Conservation (phyloP, 1,140 invertebrate genomes). For the Bombus terrestris region DNA sequence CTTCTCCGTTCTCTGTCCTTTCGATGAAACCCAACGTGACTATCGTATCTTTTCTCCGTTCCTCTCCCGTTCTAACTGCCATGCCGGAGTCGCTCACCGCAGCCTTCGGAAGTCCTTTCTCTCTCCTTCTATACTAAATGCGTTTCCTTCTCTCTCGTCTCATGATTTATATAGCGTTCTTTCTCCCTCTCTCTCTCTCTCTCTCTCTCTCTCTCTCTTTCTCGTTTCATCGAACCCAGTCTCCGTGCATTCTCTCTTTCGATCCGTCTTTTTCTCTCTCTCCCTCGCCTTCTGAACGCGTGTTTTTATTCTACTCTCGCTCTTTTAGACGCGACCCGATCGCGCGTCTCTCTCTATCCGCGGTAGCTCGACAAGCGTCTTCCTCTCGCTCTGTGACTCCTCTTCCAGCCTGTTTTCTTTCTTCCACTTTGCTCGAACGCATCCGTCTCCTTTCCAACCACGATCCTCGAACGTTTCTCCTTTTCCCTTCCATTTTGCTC, state of each 20-base stretch:
- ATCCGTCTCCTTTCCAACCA: neutral
- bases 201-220: neutral
- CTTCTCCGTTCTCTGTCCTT: conserved; percentile 41
- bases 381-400: conserved; percentile 17
- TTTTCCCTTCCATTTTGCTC: neutral
- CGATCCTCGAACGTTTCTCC: neutral
- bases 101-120: conserved; percentile 40
- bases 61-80: conserved; percentile 31
- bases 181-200: conserved; percentile 29
- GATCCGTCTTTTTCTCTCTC: too few relatives aligned
- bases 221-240: too few relatives aligned
- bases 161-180: conserved; percentile 47
- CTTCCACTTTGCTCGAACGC: neutral
- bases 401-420: neutral
- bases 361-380: conserved; percentile 12
- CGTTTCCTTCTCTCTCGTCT: conserved; percentile 12
- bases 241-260: neutral
- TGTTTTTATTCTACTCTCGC: conserved; percentile 60
- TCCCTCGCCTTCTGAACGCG: conserved; percentile 17
- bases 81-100: conserved; percentile 12
- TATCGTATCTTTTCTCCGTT: conserved; percentile 51
- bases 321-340: conserved; percentile 47
- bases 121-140: conserved; percentile 3
- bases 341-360: conserved; percentile 41
- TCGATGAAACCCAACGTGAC: conserved; percentile 27